phyloP scores from a whole-genome alignment of 2,797 vertebrate genomes.

The Poeciliopsis paucimaculata region DNA sequence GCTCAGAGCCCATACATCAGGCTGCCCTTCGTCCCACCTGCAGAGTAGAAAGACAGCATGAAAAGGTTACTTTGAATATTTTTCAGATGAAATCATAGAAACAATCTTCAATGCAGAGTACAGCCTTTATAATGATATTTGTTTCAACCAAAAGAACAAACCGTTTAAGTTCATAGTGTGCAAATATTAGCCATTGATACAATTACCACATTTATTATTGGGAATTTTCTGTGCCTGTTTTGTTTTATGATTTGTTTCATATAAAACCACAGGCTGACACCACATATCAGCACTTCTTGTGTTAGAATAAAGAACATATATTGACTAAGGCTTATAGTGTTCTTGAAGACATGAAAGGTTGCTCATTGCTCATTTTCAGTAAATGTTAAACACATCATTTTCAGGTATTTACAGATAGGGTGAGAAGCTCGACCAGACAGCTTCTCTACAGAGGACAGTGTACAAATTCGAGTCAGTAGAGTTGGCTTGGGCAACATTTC shows the following conservation, averaged over 20 bases:
- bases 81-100: background rate
- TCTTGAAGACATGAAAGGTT: background rate
- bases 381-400: background rate
- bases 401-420: background rate
- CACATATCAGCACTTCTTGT: background rate
- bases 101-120: background rate
- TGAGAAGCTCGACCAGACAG: background rate
- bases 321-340: background rate
- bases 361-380: background rate
- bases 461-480: background rate
- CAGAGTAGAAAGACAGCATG: slow-evolving; percentile 55
- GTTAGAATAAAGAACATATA: background rate
- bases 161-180: background rate
- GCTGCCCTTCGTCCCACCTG: slow-evolving; percentile 90
- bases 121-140: background rate
- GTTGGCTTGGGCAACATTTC: background rate
- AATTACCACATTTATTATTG: background rate
- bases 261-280: background rate
- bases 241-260: background rate
- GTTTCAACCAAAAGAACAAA: background rate
- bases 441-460: background rate
- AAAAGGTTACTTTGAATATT: background rate
- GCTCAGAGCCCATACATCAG: slow-evolving; percentile 96
- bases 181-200: background rate
- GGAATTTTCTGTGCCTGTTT: background rate